These are phyloP conservation scores for Schlechtendalia chinensis DNA, from an alignment of 1,140 invertebrate species.

Conservation along the genomic window DNA sequence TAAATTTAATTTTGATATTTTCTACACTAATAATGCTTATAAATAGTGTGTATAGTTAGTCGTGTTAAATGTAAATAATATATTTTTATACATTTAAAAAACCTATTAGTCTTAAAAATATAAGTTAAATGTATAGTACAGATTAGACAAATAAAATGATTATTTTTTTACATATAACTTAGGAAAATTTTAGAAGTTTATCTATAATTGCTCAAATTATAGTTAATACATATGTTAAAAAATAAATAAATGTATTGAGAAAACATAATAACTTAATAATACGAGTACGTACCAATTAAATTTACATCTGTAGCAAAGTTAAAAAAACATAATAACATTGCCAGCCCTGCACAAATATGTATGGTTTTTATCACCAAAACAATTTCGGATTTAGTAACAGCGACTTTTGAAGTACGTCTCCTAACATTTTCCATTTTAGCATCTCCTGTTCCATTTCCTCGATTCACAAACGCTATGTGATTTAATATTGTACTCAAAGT, in stretches of 20 bases:
- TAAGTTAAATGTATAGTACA: too few relatives aligned
- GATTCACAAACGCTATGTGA: conserved; percentile 64
- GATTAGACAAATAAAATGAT: too few relatives aligned
- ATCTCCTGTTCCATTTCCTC: conserved; percentile 32
- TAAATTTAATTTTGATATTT: not conserved
- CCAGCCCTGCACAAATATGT: conserved; percentile 33
- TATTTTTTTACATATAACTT: too few relatives aligned
- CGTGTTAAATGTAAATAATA: too few relatives aligned
- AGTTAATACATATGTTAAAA: too few relatives aligned
- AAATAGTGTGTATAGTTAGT: too few relatives aligned
- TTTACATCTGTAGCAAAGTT: conserved; percentile 43
- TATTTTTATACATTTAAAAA: too few relatives aligned
- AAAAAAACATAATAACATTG: conserved; percentile 39
- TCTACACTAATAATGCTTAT: not conserved
- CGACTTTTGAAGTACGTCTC: conserved; percentile 35
- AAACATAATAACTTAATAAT: too few relatives aligned
- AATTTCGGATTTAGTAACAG: conserved; percentile 39
- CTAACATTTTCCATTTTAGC: conserved; percentile 42
- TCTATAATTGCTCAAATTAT: too few relatives aligned
- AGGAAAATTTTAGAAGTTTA: too few relatives aligned
- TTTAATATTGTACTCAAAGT: conserved; percentile 63
- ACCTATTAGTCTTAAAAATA: too few relatives aligned
- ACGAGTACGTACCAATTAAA: conserved; percentile 25
- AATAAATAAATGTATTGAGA: too few relatives aligned
- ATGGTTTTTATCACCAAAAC: conserved; percentile 35